These are phyloP conservation scores for Hyphantria cunea DNA, from an alignment of 1,140 invertebrate species.

Conservation along the genomic window DNA sequence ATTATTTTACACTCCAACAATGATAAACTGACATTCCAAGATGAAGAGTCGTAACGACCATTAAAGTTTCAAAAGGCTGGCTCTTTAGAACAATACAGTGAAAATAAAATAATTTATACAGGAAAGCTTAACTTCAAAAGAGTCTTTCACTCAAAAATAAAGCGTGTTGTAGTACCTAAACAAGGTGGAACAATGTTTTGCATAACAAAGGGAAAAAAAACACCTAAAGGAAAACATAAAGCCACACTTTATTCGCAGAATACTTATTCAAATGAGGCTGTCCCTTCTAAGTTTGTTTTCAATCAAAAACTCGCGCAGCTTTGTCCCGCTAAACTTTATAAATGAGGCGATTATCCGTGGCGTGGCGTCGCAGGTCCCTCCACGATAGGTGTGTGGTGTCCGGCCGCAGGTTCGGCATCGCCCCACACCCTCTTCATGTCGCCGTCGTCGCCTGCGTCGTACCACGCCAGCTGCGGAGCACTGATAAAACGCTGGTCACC, in stretches of 20 bases:
- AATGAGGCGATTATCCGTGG: slow-evolving; percentile 78
- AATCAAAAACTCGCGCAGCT: slow-evolving; percentile 79
- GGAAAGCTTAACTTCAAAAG: slow-evolving; percentile 80
- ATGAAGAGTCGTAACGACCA: slow-evolving; percentile 57
- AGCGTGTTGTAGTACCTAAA: slow-evolving; percentile 80
- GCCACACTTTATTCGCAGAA: slow-evolving; percentile 81
- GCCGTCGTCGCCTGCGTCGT: slow-evolving; percentile 33
- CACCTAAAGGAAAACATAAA: slow-evolving; percentile 81
- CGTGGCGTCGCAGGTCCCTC: slow-evolving; percentile 44
- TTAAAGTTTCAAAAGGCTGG: slow-evolving; percentile 72
- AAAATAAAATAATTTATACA: slow-evolving; percentile 81
- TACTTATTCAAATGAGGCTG: slow-evolving; percentile 82
- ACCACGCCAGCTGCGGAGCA: slow-evolving; percentile 36
- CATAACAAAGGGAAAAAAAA: slow-evolving; percentile 80
- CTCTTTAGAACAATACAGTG: slow-evolving; percentile 75
- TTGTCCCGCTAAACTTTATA: slow-evolving; percentile 80
- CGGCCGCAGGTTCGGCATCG: slow-evolving; percentile 32
- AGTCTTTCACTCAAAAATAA: slow-evolving; percentile 81
- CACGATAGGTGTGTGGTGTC: slow-evolving; percentile 59
- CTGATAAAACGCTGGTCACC: slow-evolving; percentile 77
- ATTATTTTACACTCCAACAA: slow-evolving; percentile 33
- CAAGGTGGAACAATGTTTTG: slow-evolving; percentile 81
- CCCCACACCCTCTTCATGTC: slow-evolving; percentile 40
- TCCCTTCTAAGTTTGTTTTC: slow-evolving; percentile 82
- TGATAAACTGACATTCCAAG: slow-evolving; percentile 59